Base-by-base conservation (phyloP, 2,888 invertebrate genomes). In the Drosophila mayaguana region DNA sequence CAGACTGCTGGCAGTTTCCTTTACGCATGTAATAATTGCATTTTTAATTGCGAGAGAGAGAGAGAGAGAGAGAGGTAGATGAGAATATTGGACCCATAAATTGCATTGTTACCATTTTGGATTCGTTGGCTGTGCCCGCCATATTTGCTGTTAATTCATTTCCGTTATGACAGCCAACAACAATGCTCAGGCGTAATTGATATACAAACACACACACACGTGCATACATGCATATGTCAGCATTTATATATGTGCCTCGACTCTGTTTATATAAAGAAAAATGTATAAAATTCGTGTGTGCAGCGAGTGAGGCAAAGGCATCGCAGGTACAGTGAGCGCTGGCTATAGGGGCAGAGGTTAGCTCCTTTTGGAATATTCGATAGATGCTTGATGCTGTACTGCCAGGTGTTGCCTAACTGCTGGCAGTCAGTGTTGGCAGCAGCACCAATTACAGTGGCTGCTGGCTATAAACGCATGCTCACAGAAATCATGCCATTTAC, bases 131-230 rank as follows among this genome's bases (percentile, higher is more conserved):
- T 63, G 54, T 45, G 28, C 51, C 81, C 75, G 74, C 77, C 84
- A 78, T 83, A 86, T 83, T 83, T 83, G 87, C 81, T 73, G 84
- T 86, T 83, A 83, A 83, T 83, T 83, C 83, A 83, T 86, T 86
- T 83, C 80, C 83, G 81, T 86, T 83, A 81, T 83, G 81, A 75
- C 80, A 83, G 70, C 83, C 78, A 76, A 72, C 72, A 67, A 73
- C 69, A 80, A 70, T 63, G 68, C 63, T 51, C 51, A 63, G 53
- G 18, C 59, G 87, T 83, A 86, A 83, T 83, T 83, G 83, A 86
- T 83, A 83, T 83, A 86, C 81, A 86, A 83, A 81, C 80, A 85
- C 43, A 71, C 59, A 66, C 66, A 74, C n/a, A 22, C 18, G 6
- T 50, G n/a, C 18, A 34, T 16, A 50, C 20, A 32, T 50, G 60